Base-by-base conservation (phyloP, 2,888 invertebrate genomes). In the Drosophila nigritarsus region DNA sequence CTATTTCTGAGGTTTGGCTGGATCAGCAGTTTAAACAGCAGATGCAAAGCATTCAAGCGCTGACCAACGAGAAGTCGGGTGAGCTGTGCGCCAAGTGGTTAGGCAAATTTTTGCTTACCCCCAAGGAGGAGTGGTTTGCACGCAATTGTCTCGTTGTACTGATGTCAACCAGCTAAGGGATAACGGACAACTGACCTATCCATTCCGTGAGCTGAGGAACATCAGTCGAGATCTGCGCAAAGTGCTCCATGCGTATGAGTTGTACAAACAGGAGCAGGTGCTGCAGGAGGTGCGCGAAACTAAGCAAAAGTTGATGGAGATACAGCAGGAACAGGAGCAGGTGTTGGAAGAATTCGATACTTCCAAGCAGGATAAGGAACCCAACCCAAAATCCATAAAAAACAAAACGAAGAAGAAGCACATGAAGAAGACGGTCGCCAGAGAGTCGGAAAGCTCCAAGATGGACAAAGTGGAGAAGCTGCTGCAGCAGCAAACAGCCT, bases 71-170 rank as follows among this genome's bases (percentile, higher is more conserved):
- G 1, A 3, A 0, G 36, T 6, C 34, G 34, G 8, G 15, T 24
- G 40, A 36, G n/a, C 36, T 75, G 18, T 51, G 72, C 18, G 13
- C 15, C 34, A 75, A 66, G 40, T 75, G 75, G 75, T 30, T 66
- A 8, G 0, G 8, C 3, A 49, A 63, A 9, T 55, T 77, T 2
- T 0, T 15, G 53, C 7, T 58, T 1, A 38, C 62, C 9, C 24
- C 59, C 27, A 63, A 60, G 4, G 51, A 66, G 3, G 78, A 75
- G 65, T 72, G 45, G 32, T 32, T 34, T 9, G 78, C 78, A 0
- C 27, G 75, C 1, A 77, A 75, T 3, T 59, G 48, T 24, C 62
- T 75, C 0, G 1, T 65, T 1, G 13, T 15, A 2, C 11, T 75
- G 24, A 59, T 75, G 75, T 40, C 11, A 2, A 9, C 2, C 75